Conservation (phyloP, 2,797 vertebrate species). For the Danio kyathit region DNA sequence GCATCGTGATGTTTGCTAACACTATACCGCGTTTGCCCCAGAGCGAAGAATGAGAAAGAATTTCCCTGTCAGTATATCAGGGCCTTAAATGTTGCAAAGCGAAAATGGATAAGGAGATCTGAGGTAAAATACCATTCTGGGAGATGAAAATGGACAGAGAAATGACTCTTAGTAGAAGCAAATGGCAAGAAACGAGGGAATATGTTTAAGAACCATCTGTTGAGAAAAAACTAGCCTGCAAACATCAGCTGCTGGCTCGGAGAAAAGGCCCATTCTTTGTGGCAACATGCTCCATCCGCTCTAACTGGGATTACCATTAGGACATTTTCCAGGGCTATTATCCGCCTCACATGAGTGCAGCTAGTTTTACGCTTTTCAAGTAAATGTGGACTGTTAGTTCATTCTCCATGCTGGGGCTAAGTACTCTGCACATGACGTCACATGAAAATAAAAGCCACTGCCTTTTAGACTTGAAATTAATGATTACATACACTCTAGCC, state of each 20-base stretch:
- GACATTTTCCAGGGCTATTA: conserved; percentile 37
- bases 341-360: conserved; percentile 45
- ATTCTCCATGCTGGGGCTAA: background rate
- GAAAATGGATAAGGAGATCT: conserved; percentile 9
- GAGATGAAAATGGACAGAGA: conserved; percentile 16
- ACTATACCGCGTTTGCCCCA: too few relatives aligned
- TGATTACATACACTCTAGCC: conserved; percentile 1
- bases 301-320: conserved; percentile 48
- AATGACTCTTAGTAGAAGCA: background rate
- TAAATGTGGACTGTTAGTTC: conserved; percentile 17
- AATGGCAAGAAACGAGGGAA: background rate
- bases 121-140: conserved; percentile 7
- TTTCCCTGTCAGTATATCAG: too few relatives aligned
- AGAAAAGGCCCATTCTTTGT: conserved; percentile 46
- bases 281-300: conserved; percentile 19
- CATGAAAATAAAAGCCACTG: background rate
- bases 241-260: conserved; percentile 49
- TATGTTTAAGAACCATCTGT: conserved; percentile 57
- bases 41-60: too few relatives aligned
- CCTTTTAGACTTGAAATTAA: conserved; percentile 20
- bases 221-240: conserved; percentile 54
- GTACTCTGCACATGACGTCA: background rate
- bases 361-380: conserved; percentile 45
- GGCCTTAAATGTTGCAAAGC: background rate
- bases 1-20: too few relatives aligned